These are phyloP conservation scores for Zaprionus nigranus DNA, from an alignment of 1,140 invertebrate genomes.

Conservation along the genomic window DNA sequence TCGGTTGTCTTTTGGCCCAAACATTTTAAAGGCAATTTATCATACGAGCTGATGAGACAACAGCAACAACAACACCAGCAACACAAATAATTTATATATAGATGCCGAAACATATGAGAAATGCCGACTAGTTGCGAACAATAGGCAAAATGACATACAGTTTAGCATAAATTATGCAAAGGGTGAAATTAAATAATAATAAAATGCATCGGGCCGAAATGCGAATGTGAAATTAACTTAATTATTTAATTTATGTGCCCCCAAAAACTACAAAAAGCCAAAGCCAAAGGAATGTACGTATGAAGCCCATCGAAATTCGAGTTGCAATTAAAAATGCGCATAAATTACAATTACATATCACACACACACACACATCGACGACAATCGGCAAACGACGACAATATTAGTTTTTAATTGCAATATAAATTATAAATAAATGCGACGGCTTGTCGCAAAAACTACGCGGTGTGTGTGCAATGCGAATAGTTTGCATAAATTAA, in stretches of 20 bases:
- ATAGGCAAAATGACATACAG: slow-evolving; percentile 43
- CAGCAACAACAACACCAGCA: slow-evolving; percentile 13
- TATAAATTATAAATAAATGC: slow-evolving; percentile 81
- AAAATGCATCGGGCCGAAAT: slow-evolving; percentile 42
- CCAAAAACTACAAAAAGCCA: slow-evolving; percentile 43
- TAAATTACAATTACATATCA: slow-evolving; percentile 70
- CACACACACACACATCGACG: not conserved
- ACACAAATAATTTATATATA: not conserved
- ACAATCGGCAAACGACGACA: slow-evolving; percentile 47
- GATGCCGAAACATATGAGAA: slow-evolving; percentile 33
- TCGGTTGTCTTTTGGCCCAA: slow-evolving; percentile 48
- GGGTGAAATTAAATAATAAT: slow-evolving; percentile 72
- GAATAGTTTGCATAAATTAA: slow-evolving; percentile 76
- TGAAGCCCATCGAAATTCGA: slow-evolving; percentile 16
- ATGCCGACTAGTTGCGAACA: slow-evolving; percentile 37
- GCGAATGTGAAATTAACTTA: slow-evolving; percentile 69
- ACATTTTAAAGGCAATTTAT: slow-evolving; percentile 77
- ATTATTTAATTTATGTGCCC: slow-evolving; percentile 77
- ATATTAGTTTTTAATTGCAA: slow-evolving; percentile 82
- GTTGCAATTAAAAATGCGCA: slow-evolving; percentile 77
- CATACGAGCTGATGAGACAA: slow-evolving; percentile 62
- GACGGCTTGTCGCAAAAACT: slow-evolving; percentile 31
- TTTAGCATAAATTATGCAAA: slow-evolving; percentile 75
- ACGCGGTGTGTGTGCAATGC: slow-evolving; percentile 1
- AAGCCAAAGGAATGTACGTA: slow-evolving; percentile 30